Evolutionary conservation across 2,888 invertebrate genomes (phyloP), one percentile per base, ranked within the genome.

Genomic region (Agonum fuliginosum): DNA sequence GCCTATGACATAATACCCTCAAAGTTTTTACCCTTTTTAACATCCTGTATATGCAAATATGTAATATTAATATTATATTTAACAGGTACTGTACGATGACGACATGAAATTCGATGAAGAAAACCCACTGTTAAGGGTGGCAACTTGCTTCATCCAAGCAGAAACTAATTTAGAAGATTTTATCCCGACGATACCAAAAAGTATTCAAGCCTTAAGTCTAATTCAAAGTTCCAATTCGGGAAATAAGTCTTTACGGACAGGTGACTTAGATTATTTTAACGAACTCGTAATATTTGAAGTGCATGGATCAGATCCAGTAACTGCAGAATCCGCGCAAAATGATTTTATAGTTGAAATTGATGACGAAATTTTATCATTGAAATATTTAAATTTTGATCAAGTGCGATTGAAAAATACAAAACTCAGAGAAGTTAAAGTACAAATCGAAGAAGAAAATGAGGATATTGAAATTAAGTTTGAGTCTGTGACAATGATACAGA

Each of bases 221-320:
- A 86, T 92, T 6, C 91, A 91, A 82, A 89, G 89, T 12, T 87
- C 87, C n/a, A 86, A 87, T 79, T 86, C 87, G 0, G 88, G 86
- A n/a, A 86, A 87, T 79, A 86, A 88, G 78, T 84, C 86, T 17
- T 80, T 89, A 4, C 86, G 86, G 81, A 86, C 88, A n/a, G 85
- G 87, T 70, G 85, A 87, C 72, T 84, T 90, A 58, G 82, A 86
- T 75, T 84, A 85, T 78, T 89, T 91, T 73, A 82, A 86, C 48
- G 88, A 90, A 78, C 84, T 93, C 37, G 85, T 87, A 80, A 90
- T 90, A 1, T 83, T 93, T 51, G 92, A 92, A 82, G 86, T 93
- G 62, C 89, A 91, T 78, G 92, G 92, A 4, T 87, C 86, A 1
- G 87, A 87, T 80, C 82, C 84, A 43, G 80, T 83, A 82, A 82